phyloP scores from a whole-genome alignment of 1,140 invertebrate genomes.

The Chrysomallon squamiferum region DNA sequence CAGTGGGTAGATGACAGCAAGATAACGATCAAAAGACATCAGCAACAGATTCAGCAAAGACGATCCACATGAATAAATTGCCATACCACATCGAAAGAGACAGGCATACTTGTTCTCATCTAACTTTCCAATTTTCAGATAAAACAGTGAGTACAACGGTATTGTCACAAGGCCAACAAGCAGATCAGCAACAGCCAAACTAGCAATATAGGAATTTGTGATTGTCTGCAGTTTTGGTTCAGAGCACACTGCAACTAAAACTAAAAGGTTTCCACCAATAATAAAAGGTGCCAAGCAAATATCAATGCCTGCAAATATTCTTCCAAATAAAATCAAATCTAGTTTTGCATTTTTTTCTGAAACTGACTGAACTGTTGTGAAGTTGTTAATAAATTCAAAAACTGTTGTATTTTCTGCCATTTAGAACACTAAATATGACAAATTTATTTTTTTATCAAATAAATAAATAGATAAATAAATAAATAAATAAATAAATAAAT shows the following conservation, averaged over 20 bases:
- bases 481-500: too few species aligned
- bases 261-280: conserved; percentile 59
- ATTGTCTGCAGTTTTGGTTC: conserved; percentile 34
- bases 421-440: too few species aligned
- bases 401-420: too few species aligned
- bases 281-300: conserved; percentile 9
- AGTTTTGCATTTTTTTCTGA: not conserved
- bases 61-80: conserved; percentile 20
- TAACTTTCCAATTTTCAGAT: conserved; percentile 10
- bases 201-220: conserved; percentile 26
- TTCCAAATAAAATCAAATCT: not conserved
- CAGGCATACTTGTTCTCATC: conserved; percentile 20
- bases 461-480: too few species aligned
- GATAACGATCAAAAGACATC: conserved; percentile 27
- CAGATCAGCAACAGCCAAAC: conserved; percentile 25
- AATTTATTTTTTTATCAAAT: too few species aligned
- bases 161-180: conserved; percentile 19
- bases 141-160: conserved; percentile 25
- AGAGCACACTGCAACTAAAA: conserved; percentile 57
- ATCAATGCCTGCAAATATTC: not conserved
- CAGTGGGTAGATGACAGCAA: conserved; percentile 26
- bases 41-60: conserved; percentile 24
- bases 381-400: too few species aligned
- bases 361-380: too few species aligned
- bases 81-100: conserved; percentile 16